Evolutionary conservation across 2,888 invertebrate genomes (phyloP).

Genomic region (Macrophya alboannulata): DNA sequence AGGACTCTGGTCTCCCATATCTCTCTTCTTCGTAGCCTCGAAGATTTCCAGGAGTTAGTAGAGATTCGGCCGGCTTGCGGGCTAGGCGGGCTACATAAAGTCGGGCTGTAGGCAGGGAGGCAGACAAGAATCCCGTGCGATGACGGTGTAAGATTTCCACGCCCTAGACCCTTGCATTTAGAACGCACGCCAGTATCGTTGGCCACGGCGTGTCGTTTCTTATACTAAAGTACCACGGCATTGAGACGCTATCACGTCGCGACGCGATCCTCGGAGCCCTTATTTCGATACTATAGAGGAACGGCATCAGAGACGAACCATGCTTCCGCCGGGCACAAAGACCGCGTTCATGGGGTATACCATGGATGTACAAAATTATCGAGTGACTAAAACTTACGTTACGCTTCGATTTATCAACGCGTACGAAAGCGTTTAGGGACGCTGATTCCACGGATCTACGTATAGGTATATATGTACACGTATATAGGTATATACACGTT

Average conservation of each 20-base stretch:
- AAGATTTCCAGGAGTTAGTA: constrained; percentile 38
- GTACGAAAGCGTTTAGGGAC: constrained; percentile 52
- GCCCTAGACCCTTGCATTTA: constrained; percentile 59
- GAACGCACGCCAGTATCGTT: constrained; percentile 58
- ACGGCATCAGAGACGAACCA: constrained; percentile 74
- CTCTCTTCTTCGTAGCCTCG: constrained; percentile 9
- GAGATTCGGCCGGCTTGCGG: neutral
- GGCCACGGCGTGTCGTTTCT: constrained; percentile 58
- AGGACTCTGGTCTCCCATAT: neutral
- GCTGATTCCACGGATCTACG: constrained; percentile 2
- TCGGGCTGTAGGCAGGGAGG: neutral
- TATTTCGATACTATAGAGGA: neutral
- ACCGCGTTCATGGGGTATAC: constrained; percentile 71
- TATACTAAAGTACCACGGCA: constrained; percentile 18
- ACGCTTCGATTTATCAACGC: constrained; percentile 54
- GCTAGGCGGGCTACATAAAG: neutral
- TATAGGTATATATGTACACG: neutral
- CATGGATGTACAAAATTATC: constrained; percentile 49
- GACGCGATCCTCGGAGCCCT: constrained; percentile 34
- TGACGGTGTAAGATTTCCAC: constrained; percentile 65
- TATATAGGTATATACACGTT: neutral
- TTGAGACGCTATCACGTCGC: constrained; percentile 37
- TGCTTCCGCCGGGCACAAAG: constrained; percentile 77
- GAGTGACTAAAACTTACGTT: constrained; percentile 52
- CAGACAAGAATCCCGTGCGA: constrained; percentile 53